Conservation (phyloP, 2,797 vertebrate species). For the Xenopus petersii region DNA sequence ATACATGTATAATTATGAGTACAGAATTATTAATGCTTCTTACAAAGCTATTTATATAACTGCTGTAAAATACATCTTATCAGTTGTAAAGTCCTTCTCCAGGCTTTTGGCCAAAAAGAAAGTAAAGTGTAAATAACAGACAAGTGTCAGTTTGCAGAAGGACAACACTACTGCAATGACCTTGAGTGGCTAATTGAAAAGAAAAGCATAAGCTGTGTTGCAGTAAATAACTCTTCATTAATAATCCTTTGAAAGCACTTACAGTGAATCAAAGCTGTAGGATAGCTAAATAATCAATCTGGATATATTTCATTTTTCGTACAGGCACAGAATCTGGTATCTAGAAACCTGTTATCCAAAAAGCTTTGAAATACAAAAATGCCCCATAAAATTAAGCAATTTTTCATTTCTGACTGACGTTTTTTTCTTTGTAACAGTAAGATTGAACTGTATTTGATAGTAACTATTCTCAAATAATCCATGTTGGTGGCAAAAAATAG, state of each 20-base stretch:
- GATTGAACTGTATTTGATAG: too few relatives aligned
- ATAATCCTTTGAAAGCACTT: slow-evolving; percentile 47
- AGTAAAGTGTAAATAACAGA: slow-evolving; percentile 11
- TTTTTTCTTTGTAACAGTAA: too few relatives aligned
- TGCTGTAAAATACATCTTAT: background rate
- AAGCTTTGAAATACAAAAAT: too few relatives aligned
- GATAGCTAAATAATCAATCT: slow-evolving; percentile 19
- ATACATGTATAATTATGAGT: too few relatives aligned
- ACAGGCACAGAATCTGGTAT: background rate
- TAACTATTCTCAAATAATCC: too few relatives aligned
- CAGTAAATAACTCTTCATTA: slow-evolving; percentile 49
- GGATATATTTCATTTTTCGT: slow-evolving; percentile 35
- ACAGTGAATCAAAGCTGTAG: slow-evolving; percentile 39
- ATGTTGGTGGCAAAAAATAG: too few relatives aligned
- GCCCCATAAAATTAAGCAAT: too few relatives aligned
- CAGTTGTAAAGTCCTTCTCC: slow-evolving; percentile 9
- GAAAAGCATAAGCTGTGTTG: background rate
- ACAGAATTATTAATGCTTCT: too few relatives aligned
- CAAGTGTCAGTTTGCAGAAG: slow-evolving; percentile 41
- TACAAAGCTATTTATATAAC: too few relatives aligned
- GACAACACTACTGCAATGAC: background rate
- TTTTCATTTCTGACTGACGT: too few relatives aligned
- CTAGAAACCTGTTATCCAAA: too few relatives aligned
- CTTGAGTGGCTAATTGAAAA: slow-evolving; percentile 40
- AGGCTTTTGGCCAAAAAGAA: slow-evolving; percentile 28